A percentile compares a stretch with the other conserved stretches of the same genome.
phyloP scores from a whole-genome alignment of 2,888 invertebrate species.

The Thyatira batis region DNA sequence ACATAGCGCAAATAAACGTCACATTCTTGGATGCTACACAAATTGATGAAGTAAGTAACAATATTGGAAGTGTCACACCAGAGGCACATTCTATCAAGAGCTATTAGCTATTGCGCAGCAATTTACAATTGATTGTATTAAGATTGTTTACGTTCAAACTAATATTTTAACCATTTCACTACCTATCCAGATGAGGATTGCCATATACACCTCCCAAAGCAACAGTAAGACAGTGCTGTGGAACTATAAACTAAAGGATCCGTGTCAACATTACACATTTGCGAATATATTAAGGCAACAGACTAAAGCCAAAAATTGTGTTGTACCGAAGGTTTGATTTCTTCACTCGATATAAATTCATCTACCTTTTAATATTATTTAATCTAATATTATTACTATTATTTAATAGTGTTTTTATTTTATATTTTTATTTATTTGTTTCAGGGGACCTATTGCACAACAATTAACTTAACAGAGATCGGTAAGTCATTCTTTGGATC shows the following conservation, averaged over 20 bases:
- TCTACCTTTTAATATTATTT: no score
- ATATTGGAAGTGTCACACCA: background rate
- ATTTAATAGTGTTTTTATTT: background rate
- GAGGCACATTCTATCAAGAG: no score
- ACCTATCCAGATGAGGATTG: slow-evolving; percentile 29
- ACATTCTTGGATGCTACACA: background rate
- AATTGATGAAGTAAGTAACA: background rate
- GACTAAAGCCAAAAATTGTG: slow-evolving; percentile 20
- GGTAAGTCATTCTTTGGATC: slow-evolving; percentile 15
- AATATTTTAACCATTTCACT: background rate
- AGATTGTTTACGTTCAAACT: no score
- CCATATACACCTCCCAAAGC: slow-evolving; percentile 18
- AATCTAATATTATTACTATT: no score
- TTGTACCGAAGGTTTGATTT: slow-evolving; percentile 16
- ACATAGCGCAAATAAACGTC: background rate
- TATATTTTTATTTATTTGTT: slow-evolving; percentile 3
- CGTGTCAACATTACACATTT: slow-evolving; percentile 32
- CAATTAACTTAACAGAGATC: slow-evolving; percentile 11
- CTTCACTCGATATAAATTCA: background rate
- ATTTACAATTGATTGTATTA: no score
- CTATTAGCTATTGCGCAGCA: no score
- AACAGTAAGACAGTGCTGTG: slow-evolving; percentile 20
- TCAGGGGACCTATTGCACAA: slow-evolving; percentile 16
- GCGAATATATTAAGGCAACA: slow-evolving; percentile 17
- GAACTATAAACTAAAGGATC: slow-evolving; percentile 29